Conservation (phyloP, 2,113 vertebrate species). For the Ophiodon elongatus region DNA sequence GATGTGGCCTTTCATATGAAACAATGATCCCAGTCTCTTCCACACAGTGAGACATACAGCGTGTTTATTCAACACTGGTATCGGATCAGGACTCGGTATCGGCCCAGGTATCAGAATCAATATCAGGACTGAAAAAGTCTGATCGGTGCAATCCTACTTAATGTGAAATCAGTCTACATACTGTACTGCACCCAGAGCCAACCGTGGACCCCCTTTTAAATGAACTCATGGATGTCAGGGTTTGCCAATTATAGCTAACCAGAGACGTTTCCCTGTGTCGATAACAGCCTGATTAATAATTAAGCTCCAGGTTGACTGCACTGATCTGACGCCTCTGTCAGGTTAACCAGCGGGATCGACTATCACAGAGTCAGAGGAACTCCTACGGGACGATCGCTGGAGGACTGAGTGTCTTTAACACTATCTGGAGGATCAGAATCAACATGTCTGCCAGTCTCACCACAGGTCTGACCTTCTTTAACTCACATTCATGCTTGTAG, state of each 20-base stretch:
- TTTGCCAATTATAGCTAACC: constrained; percentile 48
- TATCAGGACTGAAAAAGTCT: neutral
- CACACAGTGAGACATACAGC: neutral
- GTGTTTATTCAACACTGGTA: too few species aligned
- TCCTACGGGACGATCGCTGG: neutral
- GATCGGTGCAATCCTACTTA: neutral
- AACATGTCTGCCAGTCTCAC: constrained; percentile 46
- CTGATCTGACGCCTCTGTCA: constrained; percentile 6
- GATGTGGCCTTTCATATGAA: neutral
- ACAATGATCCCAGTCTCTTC: neutral
- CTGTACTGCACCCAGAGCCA: neutral
- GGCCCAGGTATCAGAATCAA: neutral
- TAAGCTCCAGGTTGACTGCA: constrained; percentile 70
- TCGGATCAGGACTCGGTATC: neutral
- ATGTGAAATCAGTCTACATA: neutral
- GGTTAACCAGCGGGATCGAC: neutral
- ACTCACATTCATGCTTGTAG: neutral
- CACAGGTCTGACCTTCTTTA: constrained; percentile 51
- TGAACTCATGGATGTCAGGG: neutral
- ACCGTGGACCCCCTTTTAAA: neutral
- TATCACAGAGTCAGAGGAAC: neutral
- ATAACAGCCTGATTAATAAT: constrained; percentile 76
- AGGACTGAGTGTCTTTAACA: neutral
- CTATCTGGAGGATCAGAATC: constrained; percentile 3
- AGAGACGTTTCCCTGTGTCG: constrained; percentile 55